Percentiles rank a stretch among this genome's conserved stretches.
phyloP scores from a whole-genome alignment of 2,113 vertebrate species.

The Cottus gobio region DNA sequence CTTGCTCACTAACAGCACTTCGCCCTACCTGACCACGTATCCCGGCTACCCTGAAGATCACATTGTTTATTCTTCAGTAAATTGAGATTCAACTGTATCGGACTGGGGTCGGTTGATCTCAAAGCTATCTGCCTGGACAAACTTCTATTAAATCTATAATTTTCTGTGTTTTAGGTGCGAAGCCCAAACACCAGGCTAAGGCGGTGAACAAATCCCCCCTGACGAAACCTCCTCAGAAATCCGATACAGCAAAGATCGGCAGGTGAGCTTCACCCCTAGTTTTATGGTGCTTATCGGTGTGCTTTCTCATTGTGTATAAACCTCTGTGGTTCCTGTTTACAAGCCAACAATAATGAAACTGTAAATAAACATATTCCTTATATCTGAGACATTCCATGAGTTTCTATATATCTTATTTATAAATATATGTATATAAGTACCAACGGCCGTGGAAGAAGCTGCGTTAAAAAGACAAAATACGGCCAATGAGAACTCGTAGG shows the following conservation, averaged over 20 bases:
- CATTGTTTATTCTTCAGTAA: background rate
- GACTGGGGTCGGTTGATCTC: background rate
- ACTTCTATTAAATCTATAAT: background rate
- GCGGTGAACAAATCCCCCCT: conserved; percentile 67
- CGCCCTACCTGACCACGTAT: background rate
- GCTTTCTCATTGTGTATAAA: background rate
- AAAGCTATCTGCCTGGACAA: background rate
- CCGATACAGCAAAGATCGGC: conserved; percentile 75
- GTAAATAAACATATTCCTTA: background rate
- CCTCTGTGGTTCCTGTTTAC: background rate
- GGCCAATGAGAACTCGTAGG: no score
- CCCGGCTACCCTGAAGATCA: background rate
- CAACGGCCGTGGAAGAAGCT: background rate
- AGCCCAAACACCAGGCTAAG: conserved; percentile 77
- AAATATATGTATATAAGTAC: background rate
- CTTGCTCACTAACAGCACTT: background rate
- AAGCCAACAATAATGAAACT: background rate
- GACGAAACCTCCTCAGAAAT: conserved; percentile 72
- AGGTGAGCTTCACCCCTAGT: conserved; percentile 69
- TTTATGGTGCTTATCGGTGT: background rate
- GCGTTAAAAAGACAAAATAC: background rate
- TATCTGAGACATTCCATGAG: background rate
- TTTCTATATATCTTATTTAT: background rate
- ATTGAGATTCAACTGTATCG: fast-evolving
- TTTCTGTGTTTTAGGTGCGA: conserved; percentile 70